phyloP scores from a whole-genome alignment of 2,888 invertebrate species.

The Sinodicranocentrus sp. region DNA sequence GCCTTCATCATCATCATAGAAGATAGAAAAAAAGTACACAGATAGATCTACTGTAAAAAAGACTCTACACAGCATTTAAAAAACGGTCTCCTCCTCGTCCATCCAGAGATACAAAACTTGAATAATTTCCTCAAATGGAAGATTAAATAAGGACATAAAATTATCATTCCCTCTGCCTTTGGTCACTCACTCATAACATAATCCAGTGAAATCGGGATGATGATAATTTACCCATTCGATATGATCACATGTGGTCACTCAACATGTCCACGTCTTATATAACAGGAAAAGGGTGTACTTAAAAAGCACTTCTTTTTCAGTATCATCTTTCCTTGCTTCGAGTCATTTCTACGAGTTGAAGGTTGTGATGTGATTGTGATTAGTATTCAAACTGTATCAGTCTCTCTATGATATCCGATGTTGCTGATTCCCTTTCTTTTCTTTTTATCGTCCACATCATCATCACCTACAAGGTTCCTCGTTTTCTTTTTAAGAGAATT shows the following conservation, averaged over 20 bases:
- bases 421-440: slow-evolving; percentile 37
- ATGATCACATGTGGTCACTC: no score
- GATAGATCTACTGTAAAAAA: slow-evolving; percentile 13
- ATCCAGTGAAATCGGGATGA: slow-evolving; percentile 50
- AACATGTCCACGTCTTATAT: no score
- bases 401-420: slow-evolving; percentile 37
- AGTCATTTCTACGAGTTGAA: no score
- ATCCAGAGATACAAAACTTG: slow-evolving; percentile 36
- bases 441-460: neutral
- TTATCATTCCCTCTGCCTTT: slow-evolving; percentile 24
- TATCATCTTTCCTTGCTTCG: no score
- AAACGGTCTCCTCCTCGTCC: slow-evolving; percentile 20
- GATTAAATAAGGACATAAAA: slow-evolving; percentile 64
- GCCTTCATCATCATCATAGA: neutral
- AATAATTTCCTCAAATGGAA: slow-evolving; percentile 73
- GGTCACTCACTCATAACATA: slow-evolving; percentile 47
- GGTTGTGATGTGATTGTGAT: no score
- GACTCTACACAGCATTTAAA: slow-evolving; percentile 21
- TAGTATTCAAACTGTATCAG: slow-evolving; percentile 49
- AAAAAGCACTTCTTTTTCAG: no score
- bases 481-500: no score
- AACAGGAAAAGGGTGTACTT: no score
- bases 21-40: neutral
- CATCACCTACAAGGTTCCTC: no score
- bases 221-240: no score